Evolutionary conservation across 2,113 vertebrate genomes (phyloP), one percentile per base, ranked within the genome.

Genomic region (Glaucidium brasilianum): DNA sequence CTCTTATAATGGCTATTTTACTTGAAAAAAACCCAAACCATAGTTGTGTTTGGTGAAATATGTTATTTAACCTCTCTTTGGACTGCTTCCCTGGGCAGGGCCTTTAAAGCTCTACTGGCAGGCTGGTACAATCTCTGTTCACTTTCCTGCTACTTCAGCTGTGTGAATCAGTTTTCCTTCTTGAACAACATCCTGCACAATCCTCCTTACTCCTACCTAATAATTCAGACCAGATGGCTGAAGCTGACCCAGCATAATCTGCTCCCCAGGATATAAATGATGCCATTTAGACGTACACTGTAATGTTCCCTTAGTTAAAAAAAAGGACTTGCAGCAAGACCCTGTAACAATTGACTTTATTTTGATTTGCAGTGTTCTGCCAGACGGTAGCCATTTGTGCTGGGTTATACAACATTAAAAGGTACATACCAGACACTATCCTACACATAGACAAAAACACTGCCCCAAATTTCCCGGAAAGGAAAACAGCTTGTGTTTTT

Each of bases 191-290:
- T 81, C 77, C 88, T 94, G 90, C 56, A 69, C 67, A 76, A 83
- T 85, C 91, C 39, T 75, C 60, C n/a, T 26, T 96, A 90, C 78
- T 94, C 68, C 85, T 92, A 45, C 56, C 93, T 97, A 90, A 92
- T 96, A 97, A 94, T 93, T 97, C 86, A 97, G 80, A 85, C 81
- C 81, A 96, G 90, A 96, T 96, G 91, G 60, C 72, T 94, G 64
- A 96, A 98, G 94, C 85, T 97, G 92, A 94, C 95, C 86, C 76
- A 92, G 85, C 94, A 95, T 85, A 96, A 90, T 79, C 73, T 96
- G 56, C 97, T 97, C 84, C 94, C 94, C 64, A 87, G 97, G 88
- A 95, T 95, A 91, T 84, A 96, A 96, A 93, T 41, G 93, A 80
- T 92, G 92, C 90, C 93, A 19, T 97, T 98, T 97, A 97, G 93